Evolutionary conservation across 2,797 vertebrate species (phyloP).

Genomic region (Pangasius sanitwongsei): DNA sequence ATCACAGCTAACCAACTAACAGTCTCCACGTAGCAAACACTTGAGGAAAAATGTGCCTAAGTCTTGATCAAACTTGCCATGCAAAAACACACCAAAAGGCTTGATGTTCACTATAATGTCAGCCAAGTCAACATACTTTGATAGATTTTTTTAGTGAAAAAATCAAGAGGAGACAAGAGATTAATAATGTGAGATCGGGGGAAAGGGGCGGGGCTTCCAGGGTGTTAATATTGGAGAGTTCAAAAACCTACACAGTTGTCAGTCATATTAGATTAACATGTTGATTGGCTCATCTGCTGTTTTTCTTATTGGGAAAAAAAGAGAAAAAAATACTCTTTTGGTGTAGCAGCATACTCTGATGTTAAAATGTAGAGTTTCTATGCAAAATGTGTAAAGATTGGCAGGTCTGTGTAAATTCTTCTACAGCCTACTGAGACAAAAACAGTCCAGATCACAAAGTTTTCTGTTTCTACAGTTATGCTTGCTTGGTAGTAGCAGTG

Average conservation of each 20-base stretch:
- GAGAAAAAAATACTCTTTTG: no score
- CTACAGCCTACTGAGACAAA: constrained; percentile 8
- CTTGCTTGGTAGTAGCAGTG: constrained; percentile 34
- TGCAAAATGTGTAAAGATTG: constrained; percentile 2
- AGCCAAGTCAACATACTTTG: background rate
- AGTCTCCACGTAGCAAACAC: constrained; percentile 57
- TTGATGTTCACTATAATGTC: background rate
- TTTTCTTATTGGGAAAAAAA: background rate
- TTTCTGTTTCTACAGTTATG: constrained; percentile 39
- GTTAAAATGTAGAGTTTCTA: background rate
- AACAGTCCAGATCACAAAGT: constrained; percentile 20
- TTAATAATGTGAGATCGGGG: background rate
- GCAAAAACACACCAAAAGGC: background rate
- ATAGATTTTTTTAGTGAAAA: background rate
- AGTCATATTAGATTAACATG: background rate
- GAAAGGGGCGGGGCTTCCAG: background rate
- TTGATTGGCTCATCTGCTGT: background rate
- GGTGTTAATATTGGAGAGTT: background rate
- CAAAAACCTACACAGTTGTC: background rate
- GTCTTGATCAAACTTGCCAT: background rate
- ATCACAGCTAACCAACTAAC: constrained; percentile 51
- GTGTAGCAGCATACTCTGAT: background rate
- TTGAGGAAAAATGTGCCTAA: background rate
- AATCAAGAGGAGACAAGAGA: background rate
- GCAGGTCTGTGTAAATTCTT: background rate